Base-by-base conservation (phyloP, 92 coral and sea anemone genomes). In the Epizoanthus illoricatus region DNA sequence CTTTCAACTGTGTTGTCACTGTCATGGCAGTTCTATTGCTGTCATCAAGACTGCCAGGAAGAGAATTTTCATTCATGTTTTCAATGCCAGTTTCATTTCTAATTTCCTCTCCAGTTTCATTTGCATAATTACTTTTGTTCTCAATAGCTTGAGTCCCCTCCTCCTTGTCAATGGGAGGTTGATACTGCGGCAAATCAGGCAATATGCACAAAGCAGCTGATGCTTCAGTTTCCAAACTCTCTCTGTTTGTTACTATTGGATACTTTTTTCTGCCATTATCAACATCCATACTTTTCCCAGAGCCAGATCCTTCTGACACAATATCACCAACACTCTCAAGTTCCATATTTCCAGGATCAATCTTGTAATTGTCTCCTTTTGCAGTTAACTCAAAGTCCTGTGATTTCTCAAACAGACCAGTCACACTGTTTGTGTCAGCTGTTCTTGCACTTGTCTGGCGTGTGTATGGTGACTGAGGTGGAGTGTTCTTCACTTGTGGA, bases 241-340 rank as follows among this genome's bases (percentile, higher is more conserved):
- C 74, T 56, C 42, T 62, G 10, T 19, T 58, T 17, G n/a, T 47
- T n/a, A 6, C 79, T 19, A 16, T 36, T 12, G 33, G 41, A 64
- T 55, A 56, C 2, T 42, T 76, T 13, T 41, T 56, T 63, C 65
- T 43, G 52, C 17, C 71, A 43, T 21, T 78, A 24, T 61, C 88
- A 81, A 65, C 80, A 42, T 59, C 81, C 21, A 75, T 16, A 81
- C 76, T 81, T n/a, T 62, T 78, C 58, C 71, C 69, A 63, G 84
- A 81, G 61, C 76, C 67, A 71, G 86, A 84, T 72, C 73, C 81
- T 42, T 85, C 83, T 24, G 83, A 75, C 20, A 73, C 56, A 28
- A 85, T 73, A 13, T 85, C 88, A 73, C 58, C 73, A 33, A 89
- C 81, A 36, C 92, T 89, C 28, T 89, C 89, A 11, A 89, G 7